Base-by-base conservation (phyloP, 2,113 vertebrate species). In the Meleagris gallopavo region DNA sequence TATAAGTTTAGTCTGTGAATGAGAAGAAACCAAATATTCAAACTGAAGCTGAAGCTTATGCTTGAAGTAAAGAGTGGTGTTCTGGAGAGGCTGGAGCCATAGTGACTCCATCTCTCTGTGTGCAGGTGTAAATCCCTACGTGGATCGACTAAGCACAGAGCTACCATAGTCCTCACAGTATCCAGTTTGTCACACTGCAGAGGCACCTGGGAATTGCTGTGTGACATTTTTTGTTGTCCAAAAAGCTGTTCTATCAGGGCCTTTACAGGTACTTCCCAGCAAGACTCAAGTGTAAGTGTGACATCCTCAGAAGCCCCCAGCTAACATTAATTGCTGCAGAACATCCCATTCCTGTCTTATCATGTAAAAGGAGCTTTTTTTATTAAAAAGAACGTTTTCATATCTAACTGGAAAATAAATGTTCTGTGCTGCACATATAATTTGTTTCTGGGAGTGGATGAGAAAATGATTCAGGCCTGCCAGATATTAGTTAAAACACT, bases 341-440 rank as follows among this genome's bases (percentile, higher is more conserved):
- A 34, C 52, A 54, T 54, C 17, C 40, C 52, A 72, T 20, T 24
- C 62, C 38, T 17, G 0, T 67, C 43, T 48, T 30, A 41, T 7
- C 0, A 0, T 3, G 8, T 52, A 16, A 72, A 50, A 10, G 22
- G 34, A 86, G 38, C 18, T 43, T 50, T 50, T 52, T 52, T 92
- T 25, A 20, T 75, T 84, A 61, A 55, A 8, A 71, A 22, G 30
- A 45, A 27, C 24, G 13, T 30, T n/a, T 89, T 87, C 50, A 4
- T 36, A n/a, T 43, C 29, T 82, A 64, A 32, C 15, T 30, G 48
- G 52, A 95, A 94, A 91, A 94, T 88, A 6, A 12, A 27, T n/a
- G 57, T 75, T 82, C 9, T 83, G 8, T 54, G 16, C 85, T 57
- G 16, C 38, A 62, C 32, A 45, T 54, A 22, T 25, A 36, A 46